Evolutionary conservation across 2,113 vertebrate genomes (phyloP), one percentile per base, ranked within the genome.

Genomic region (Papio anubis): DNA sequence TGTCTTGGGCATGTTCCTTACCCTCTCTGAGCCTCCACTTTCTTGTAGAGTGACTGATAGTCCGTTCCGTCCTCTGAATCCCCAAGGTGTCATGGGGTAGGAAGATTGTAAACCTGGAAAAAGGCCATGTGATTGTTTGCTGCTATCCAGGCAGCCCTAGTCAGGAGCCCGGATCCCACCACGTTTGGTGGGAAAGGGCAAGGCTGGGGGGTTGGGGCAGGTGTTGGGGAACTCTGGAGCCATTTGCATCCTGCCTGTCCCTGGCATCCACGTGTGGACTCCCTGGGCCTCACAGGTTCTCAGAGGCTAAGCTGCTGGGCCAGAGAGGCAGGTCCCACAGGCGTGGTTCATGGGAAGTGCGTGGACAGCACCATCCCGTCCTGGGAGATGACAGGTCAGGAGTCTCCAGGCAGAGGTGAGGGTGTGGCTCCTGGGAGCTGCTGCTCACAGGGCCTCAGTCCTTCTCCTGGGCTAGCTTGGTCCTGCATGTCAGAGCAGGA

Each of bases 171-270:
- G 3, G 50, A 16, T 40, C 52, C 43, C 8, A 2, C 64, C 30
- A 48, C 52, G 25, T 27, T 5, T 3, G 30, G 20, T 9, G 48
- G 94, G 48, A 52, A 21, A 35, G n/a, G n/a, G 35, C 2, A 45
- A 5, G 18, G 78, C 61, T 64, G 35, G 20, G 6, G 52, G 12
- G 0, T 9, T 0, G 2, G 57, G 79, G 35, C 13, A 16, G n/a
- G 40, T 11, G 16, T 16, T 3, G 18, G 14, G 30, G 9, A 12
- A 45, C 64, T 50, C 20, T 40, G 88, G 6, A 0, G 4, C 45
- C 8, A 0, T 17, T 3, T 16, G 21, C 3, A 2, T 50, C 75
- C 45, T 6, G 0, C 32, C 2, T 14, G 40, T 1, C 25, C 25
- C 82, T 2, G 1, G 38, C 9, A 9, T 10, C 32, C 32, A 11